A percentile compares a stretch with the other conserved stretches of the same genome.
phyloP scores from a whole-genome alignment of 2,113 vertebrate genomes.

The Nyctibius bracteatus region DNA sequence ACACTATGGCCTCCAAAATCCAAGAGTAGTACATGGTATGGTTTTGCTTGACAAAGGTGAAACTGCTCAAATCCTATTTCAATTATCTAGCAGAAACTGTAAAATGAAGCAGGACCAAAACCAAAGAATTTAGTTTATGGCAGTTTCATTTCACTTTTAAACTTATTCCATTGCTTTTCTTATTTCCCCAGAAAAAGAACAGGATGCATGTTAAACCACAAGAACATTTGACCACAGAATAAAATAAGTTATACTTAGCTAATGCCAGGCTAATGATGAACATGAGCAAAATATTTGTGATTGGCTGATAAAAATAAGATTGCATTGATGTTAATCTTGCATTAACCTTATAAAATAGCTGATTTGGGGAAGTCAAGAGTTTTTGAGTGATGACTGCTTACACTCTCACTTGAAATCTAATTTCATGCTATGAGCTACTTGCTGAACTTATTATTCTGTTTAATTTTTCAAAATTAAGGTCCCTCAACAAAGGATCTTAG shows the following conservation, averaged over 20 bases:
- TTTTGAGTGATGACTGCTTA: slow-evolving; percentile 35
- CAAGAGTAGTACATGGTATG: background rate
- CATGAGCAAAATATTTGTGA: slow-evolving; percentile 26
- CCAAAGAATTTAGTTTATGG: background rate
- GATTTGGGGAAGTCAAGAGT: slow-evolving; percentile 13
- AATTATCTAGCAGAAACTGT: background rate
- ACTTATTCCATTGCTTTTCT: background rate
- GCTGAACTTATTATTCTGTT: background rate
- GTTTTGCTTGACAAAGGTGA: background rate
- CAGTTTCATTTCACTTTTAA: background rate
- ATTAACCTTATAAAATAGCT: slow-evolving; percentile 61
- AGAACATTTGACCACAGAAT: background rate
- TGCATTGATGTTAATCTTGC: slow-evolving; percentile 8
- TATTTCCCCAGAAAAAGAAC: background rate
- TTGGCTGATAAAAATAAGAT: slow-evolving; percentile 34
- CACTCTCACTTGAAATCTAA: slow-evolving; percentile 12
- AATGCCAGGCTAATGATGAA: slow-evolving; percentile 3
- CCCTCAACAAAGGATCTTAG: background rate
- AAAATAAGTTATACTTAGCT: background rate
- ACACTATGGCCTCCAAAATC: accelerated
- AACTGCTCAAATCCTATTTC: background rate
- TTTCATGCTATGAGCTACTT: slow-evolving; percentile 1
- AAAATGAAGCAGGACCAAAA: background rate
- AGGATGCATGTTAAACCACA: background rate
- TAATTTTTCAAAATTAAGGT: background rate